Base-by-base conservation (phyloP, 2,888 invertebrate genomes). In the Patella depressa region DNA sequence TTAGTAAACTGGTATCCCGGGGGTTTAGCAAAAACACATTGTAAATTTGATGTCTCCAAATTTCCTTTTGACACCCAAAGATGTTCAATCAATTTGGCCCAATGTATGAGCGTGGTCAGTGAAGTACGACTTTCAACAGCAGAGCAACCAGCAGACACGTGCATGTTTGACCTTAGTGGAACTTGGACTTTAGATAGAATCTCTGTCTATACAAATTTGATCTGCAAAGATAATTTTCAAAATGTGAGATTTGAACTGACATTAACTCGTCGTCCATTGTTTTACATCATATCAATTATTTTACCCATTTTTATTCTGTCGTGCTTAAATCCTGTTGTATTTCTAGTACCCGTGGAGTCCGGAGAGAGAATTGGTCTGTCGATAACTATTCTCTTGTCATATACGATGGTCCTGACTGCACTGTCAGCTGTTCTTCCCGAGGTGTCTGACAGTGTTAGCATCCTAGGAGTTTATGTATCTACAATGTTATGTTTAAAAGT, bases 321-420 rank as follows among this genome's bases (percentile, higher is more conserved):
- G 3, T 53, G 53, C 24, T 53, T 77, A 9, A 73, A 73, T 53
- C 55, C 73, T 12, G 53, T 77, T 53, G 71, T 71, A 19, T 77
- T 77, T 69, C 24, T 77, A 2, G 69, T 77, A 15, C 77, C 77
- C 69, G 77, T 73, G 65, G 77, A 77, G 59, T 77, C 77, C 15
- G 77, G 77, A 59, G 77, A 77, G 70, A 77, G 73, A 53, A 77
- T 77, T 19, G 70, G 71, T 14, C 69, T 77, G 12, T 71, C 53
- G n/a, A 71, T 77, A 11, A 77, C 77, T 15, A 53, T 72, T 24
- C 70, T 77, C 0, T 73, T 77, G n/a, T 65, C 77, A 34, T 71
- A 73, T 29, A 65, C 73, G 14, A 73, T 77, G 65, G 72, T 73
- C 70, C 34, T 77, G 69, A 14, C 71, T 5, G 54, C 65, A 15